Evolutionary conservation across 2,113 vertebrate genomes (phyloP).

Genomic region (Pogona vitticeps): DNA sequence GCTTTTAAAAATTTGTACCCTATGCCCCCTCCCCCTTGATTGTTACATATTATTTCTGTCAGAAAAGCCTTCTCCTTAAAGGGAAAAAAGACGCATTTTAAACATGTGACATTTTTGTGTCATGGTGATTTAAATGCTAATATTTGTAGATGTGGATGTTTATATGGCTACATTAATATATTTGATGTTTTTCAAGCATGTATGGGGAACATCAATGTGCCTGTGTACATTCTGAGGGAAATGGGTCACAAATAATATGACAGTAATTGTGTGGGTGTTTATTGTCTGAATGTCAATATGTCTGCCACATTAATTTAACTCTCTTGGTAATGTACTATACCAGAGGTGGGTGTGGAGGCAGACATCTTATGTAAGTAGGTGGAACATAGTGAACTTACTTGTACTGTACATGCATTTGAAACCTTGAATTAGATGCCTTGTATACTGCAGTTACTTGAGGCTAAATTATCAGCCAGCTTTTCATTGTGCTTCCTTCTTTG

Average conservation of each 20-base stretch:
- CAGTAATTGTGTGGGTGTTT: neutral
- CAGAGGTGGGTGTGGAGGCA: neutral
- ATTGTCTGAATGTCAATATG: neutral
- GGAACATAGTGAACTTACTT: neutral
- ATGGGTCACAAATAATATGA: slow-evolving; percentile 2
- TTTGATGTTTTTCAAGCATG: slow-evolving; percentile 23
- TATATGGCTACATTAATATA: neutral
- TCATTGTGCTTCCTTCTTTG: neutral
- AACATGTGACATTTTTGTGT: neutral
- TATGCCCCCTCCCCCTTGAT: too few species aligned
- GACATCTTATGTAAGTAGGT: neutral
- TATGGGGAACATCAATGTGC: slow-evolving; percentile 4
- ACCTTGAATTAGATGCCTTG: neutral
- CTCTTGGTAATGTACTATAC: neutral
- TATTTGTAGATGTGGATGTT: slow-evolving; percentile 18
- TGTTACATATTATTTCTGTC: neutral
- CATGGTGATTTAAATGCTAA: neutral
- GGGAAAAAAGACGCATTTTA: neutral
- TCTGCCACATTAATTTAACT: rapidly evolving
- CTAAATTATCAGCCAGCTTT: neutral
- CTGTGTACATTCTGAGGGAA: neutral
- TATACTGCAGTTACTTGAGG: neutral
- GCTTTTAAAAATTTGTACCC: too few species aligned
- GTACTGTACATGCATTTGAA: rapidly evolving
- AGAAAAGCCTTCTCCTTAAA: neutral